phyloP scores from a whole-genome alignment of 2,797 vertebrate genomes.

The Malurus leucopterus region DNA sequence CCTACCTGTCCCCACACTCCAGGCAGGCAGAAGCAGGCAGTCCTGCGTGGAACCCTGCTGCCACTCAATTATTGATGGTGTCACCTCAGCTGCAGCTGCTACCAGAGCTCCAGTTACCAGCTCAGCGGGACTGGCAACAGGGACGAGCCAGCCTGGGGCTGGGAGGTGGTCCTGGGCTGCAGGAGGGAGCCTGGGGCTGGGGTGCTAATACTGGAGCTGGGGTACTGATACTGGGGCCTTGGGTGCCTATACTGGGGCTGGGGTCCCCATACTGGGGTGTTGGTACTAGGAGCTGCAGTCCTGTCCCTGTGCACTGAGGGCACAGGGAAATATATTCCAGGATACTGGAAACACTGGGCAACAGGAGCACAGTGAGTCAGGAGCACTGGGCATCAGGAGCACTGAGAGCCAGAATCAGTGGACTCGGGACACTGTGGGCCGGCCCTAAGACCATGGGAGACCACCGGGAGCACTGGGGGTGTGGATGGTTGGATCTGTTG shows the following conservation, averaged over 20 bases:
- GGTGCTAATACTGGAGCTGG: background rate
- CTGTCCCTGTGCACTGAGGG: background rate
- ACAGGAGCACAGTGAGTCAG: background rate
- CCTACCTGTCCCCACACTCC: background rate
- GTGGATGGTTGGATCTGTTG: background rate
- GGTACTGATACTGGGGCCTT: too few species aligned
- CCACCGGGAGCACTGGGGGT: background rate
- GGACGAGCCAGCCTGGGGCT: background rate
- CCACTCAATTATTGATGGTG: constrained; percentile 37
- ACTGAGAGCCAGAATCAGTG: background rate
- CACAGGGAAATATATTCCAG: too few species aligned
- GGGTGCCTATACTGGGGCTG: background rate
- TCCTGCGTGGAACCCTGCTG: background rate
- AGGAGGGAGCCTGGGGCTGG: background rate
- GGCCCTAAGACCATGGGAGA: too few species aligned
- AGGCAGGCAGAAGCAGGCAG: background rate
- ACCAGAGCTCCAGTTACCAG: background rate
- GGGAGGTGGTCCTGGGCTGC: background rate
- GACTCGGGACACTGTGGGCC: too few species aligned
- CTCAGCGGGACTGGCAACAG: background rate
- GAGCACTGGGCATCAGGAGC: background rate
- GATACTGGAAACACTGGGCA: background rate
- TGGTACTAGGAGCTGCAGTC: too few species aligned
- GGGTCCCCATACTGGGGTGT: too few species aligned
- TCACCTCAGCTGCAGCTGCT: background rate